Evolutionary conservation across 2,888 invertebrate genomes (phyloP), one percentile per base, ranked within the genome.

Genomic region (Campoletis raptor): DNA sequence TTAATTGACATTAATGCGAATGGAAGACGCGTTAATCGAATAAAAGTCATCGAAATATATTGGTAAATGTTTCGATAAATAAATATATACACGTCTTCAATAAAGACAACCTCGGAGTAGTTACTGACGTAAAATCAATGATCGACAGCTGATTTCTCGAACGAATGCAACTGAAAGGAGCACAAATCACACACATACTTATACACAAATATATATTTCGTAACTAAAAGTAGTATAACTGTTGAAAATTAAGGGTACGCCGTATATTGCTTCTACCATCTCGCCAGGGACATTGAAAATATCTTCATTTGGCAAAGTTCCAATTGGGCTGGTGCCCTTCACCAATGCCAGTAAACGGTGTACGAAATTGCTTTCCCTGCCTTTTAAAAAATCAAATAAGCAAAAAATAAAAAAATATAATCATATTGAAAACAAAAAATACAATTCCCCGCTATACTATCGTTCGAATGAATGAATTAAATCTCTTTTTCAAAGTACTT

Each of bases 251-350:
- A 81, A 81, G 48, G 81, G 40, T 66, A 66, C 36, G 57, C 40
- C 12, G 30, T 42, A 48, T 54, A 66, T n/a, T 15, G 48, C 73
- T 57, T 66, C 70, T 66, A 48, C 76, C 8, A 82, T 82, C 76
- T 84, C 84, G 67, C 88, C 90, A 77, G 69, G 92, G 91, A 92
- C 93, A 92, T 93, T 92, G 92, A 92, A 92, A 92, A 92, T 92
- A 91, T 92, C 92, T 91, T 92, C 89, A 91, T 92, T 93, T 94
- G 94, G 94, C 93, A 18, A n/a, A 9, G 67, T 61, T 90, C 94
- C 94, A 94, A 94, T 93, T 93, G 94, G 93, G 92, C 91, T 91
- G 88, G 88, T 93, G 94, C 93, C 93, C 93, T 93, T 94, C 93
- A 92, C 91, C 92, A 91, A 92, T 92, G 93, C 92, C 92, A 93